phyloP scores from a whole-genome alignment of 92 coral and sea anemone genomes.

The Desmophyllum pertusum region DNA sequence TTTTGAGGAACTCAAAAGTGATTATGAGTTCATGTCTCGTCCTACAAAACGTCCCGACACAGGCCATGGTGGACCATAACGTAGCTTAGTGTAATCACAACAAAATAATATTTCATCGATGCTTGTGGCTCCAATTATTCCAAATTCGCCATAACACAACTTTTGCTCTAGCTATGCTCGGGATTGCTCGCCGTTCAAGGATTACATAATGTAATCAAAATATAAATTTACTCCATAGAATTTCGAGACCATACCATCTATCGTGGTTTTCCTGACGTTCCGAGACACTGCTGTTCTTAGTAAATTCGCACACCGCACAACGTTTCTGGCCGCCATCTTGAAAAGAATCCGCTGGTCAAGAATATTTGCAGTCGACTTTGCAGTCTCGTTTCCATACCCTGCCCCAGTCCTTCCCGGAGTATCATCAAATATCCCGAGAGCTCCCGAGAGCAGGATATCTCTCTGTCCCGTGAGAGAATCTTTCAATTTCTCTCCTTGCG shows the following conservation, averaged over 20 bases:
- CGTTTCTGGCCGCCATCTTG: conserved; percentile 76
- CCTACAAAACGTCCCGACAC: background rate
- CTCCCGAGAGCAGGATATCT: no score
- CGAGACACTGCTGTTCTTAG: conserved; percentile 52
- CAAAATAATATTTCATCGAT: no score
- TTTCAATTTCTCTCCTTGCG: no score
- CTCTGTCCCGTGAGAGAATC: no score
- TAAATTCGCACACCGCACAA: conserved; percentile 55
- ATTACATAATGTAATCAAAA: background rate
- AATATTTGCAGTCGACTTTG: no score
- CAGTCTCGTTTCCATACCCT: background rate
- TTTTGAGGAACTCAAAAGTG: no score
- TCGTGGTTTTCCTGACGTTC: conserved; percentile 41
- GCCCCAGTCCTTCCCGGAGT: background rate
- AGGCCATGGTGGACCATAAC: background rate
- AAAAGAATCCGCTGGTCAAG: conserved; percentile 16
- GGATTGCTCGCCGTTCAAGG: background rate
- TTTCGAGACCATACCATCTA: background rate
- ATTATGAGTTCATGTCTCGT: no score
- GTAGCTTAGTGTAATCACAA: no score
- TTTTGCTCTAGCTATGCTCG: no score
- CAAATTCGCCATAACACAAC: no score
- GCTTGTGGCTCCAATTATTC: no score
- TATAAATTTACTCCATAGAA: background rate
- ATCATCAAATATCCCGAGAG: no score